Evolutionary conservation across 2,888 invertebrate species (phyloP), one percentile per base, ranked within the genome.

Genomic region (Xestia rhomboidea): DNA sequence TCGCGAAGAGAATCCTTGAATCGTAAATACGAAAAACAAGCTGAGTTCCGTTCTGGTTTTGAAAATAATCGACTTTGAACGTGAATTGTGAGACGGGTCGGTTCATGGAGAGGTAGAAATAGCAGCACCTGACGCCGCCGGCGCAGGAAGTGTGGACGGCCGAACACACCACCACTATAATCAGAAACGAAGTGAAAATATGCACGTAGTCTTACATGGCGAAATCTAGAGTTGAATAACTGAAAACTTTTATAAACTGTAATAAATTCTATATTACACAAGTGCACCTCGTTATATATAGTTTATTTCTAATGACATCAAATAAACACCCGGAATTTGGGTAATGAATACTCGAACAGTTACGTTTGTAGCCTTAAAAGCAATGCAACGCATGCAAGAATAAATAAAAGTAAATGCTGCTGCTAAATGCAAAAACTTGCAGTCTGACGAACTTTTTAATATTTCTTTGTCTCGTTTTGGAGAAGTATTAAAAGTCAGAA

Each of bases 21-120:
- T 88, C 81, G 84, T 84, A 85, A 88, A 88, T 85, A 88, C 85
- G 87, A 88, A 89, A 92, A 90, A 85, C 87, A 87, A 88, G 76
- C 71, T 34, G 73, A 82, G 82, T 87, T 87, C 82, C 76, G 85
- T 90, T 89, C 85, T 81, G 73, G 88, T 89, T 89, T 94, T 93
- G 90, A 92, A 94, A 94, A 94, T 94, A 94, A 93, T 93, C 91
- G 94, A 91, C 95, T 95, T 95, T 95, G 94, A 96, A 95, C 95
- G 92, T 95, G 95, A 94, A 95, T 93, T 92, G 90, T 91, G 89
- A 82, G 89, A 83, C 89, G 81, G 84, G 89, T 84, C 90, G 92
- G 95, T 95, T 95, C 93, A 95, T 91, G 94, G 94, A 93, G 93
- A 94, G 90, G 93, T 94, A 93, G 93, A 95, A 95, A 95, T 95